Conservation (phyloP, 2,888 invertebrate genomes). For the Dicyrtoma fusca region DNA sequence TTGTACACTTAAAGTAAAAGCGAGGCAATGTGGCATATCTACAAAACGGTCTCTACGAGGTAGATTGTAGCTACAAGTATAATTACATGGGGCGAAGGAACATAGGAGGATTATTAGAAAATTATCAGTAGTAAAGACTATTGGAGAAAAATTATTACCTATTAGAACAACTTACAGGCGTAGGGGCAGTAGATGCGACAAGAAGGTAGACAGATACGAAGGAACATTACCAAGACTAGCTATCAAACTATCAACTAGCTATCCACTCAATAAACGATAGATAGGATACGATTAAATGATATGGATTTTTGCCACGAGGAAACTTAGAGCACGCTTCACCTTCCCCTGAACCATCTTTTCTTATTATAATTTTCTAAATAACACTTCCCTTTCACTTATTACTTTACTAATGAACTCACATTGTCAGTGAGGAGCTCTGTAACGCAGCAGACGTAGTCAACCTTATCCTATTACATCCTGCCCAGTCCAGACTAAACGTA, state of each 20-base stretch:
- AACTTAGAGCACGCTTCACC: neutral
- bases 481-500: no score
- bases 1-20: no score
- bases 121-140: neutral
- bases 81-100: no score
- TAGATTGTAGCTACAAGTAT: no score
- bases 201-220: neutral
- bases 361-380: slow-evolving; percentile 18
- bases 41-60: no score
- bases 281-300: neutral
- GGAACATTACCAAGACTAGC: neutral
- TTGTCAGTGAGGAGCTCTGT: neutral
- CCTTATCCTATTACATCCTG: no score
- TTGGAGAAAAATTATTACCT: no score
- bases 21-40: no score
- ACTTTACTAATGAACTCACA: slow-evolving; percentile 20
- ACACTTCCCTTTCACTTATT: slow-evolving; percentile 25
- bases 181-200: neutral
- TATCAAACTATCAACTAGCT: neutral
- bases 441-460: no score
- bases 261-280: neutral
- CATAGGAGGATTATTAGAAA: neutral
- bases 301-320: slow-evolving; percentile 3
- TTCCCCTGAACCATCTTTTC: slow-evolving; percentile 1
- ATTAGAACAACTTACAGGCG: no score